These are phyloP conservation scores for Polylopha cassiicola DNA, from an alignment of 2,888 invertebrate genomes.

Conservation along the genomic window DNA sequence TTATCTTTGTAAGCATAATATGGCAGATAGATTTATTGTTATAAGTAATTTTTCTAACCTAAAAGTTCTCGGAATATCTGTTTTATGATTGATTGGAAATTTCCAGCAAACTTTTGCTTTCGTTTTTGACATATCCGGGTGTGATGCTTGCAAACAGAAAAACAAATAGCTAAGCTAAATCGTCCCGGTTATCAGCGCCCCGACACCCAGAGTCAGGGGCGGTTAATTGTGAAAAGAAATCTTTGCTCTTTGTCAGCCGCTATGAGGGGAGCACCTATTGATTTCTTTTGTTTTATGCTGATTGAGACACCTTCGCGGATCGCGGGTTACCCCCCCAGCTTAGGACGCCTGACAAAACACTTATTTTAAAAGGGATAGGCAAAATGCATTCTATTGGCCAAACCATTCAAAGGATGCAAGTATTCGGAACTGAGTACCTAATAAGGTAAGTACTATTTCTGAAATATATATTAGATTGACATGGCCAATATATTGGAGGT, in stretches of 20 bases:
- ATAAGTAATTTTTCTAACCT: no score
- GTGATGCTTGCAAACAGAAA: slow-evolving; percentile 25
- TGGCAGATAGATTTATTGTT: no score
- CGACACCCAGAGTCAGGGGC: slow-evolving; percentile 63
- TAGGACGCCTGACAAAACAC: slow-evolving; percentile 67
- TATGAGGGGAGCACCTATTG: slow-evolving; percentile 65
- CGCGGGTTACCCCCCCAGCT: slow-evolving; percentile 48
- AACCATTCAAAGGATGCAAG: no score
- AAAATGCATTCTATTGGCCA: slow-evolving; percentile 39
- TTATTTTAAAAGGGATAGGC: slow-evolving; percentile 60
- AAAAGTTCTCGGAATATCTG: no score
- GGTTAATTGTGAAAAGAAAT: slow-evolving; percentile 78
- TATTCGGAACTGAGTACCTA: slow-evolving; percentile 1
- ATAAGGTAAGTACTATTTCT: no score
- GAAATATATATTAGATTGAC: no score
- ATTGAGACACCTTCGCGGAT: slow-evolving; percentile 75
- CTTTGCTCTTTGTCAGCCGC: slow-evolving; percentile 75
- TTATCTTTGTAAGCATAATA: no score
- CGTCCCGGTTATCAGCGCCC: slow-evolving; percentile 60
- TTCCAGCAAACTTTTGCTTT: background rate
- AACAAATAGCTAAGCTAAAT: slow-evolving; percentile 51
- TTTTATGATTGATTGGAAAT: background rate
- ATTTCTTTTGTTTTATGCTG: slow-evolving; percentile 79
- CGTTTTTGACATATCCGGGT: slow-evolving; percentile 2
- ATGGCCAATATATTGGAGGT: slow-evolving; percentile 1